phyloP scores from a whole-genome alignment of 2,797 vertebrate species.

The Gastrophryne carolinensis region DNA sequence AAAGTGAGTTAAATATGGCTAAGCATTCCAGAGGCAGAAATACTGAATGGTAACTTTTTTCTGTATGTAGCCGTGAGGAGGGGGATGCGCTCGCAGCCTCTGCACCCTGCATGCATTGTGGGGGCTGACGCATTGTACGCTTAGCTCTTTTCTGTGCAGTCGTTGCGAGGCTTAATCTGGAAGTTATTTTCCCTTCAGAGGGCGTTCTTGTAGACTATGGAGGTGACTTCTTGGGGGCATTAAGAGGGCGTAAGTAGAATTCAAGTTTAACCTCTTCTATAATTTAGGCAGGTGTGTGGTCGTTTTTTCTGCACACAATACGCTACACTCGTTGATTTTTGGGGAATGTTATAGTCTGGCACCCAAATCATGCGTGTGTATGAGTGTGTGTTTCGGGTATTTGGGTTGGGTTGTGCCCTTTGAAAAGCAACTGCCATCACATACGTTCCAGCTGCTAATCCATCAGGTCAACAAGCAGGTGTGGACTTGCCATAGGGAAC shows the following conservation, averaged over 20 bases:
- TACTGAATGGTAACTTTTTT: constrained; percentile 44
- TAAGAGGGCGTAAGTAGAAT: neutral
- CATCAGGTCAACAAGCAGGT: no score
- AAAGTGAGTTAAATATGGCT: constrained; percentile 38
- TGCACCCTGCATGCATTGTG: constrained; percentile 42
- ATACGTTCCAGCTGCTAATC: no score
- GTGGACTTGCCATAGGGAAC: no score
- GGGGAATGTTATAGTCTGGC: no score
- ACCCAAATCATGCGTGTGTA: no score
- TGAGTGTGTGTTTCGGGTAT: no score
- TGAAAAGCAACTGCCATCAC: no score
- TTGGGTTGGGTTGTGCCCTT: no score
- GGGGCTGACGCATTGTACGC: constrained; percentile 41
- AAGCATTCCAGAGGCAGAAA: constrained; percentile 37
- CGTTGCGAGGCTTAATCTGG: constrained; percentile 6
- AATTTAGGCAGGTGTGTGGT: no score
- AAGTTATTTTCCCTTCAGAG: neutral
- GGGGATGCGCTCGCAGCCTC: constrained; percentile 39
- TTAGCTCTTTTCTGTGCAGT: constrained; percentile 23
- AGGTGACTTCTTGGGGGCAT: neutral
- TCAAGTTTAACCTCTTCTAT: constrained; percentile 25
- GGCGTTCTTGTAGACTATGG: neutral
- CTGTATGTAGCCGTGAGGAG: constrained; percentile 29
- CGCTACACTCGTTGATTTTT: no score
- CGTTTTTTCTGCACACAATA: no score